Evolutionary conservation across 2,888 invertebrate species (phyloP), one percentile per base, ranked within the genome.

Genomic region (Tetropium fuscum): DNA sequence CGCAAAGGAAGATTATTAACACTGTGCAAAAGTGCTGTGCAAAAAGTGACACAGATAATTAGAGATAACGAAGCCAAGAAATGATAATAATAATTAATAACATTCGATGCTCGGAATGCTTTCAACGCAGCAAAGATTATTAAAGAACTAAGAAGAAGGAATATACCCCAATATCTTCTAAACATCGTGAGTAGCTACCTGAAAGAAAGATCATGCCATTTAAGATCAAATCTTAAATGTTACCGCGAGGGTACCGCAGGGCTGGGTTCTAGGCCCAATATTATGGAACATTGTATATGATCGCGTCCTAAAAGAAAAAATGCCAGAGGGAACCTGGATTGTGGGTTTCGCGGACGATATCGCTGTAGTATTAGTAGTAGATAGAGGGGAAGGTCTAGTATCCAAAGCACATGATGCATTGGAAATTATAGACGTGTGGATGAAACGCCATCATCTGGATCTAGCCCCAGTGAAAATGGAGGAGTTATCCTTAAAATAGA

Each of bases 141-240:
- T 8, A 27, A 3, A n/a, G 22, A 44, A 18, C 11, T 44, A 27
- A 44, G 27, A 27, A 44, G 27, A 44, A 22, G 44, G 15, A 15
- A 15, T 22, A 44, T 44, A 4, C 27, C 44, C 4, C 22, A 22
- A 13, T 44, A 44, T 8, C 44, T 44, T 22, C 3, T 22, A 22
- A 44, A 27, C 6, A 44, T n/a, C 3, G 44, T 44, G 25, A 22
- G 27, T 8, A 44, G 44, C 44, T 44, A 44, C 27, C 44, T 44
- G 4, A n/a, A 22, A n/a, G 13, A 18, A 15, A 38, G 16, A 13
- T 16, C 38, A 2, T n/a, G n/a, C n/a, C n/a, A n/a, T n/a, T n/a
- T n/a, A n/a, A n/a, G n/a, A n/a, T n/a, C n/a, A n/a, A n/a, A n/a
- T n/a, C n/a, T n/a, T n/a, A n/a, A n/a, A n/a, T n/a, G n/a, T n/a